These are phyloP conservation scores for Tadarida brasiliensis DNA, from an alignment of 2,797 vertebrate species.

Conservation along the genomic window DNA sequence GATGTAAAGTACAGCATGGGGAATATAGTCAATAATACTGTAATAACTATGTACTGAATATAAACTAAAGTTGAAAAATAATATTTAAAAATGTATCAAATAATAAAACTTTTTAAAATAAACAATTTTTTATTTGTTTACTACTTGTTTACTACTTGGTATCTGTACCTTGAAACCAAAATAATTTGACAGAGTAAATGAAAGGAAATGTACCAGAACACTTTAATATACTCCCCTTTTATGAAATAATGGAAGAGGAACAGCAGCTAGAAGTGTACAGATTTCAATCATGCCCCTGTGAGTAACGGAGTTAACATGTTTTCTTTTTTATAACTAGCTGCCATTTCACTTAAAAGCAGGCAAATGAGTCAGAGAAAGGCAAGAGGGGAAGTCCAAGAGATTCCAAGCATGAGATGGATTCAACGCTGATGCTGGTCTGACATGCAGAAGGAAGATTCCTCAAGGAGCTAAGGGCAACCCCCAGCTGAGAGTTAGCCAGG, in stretches of 20 bases:
- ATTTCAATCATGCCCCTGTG: background rate
- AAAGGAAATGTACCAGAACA: background rate
- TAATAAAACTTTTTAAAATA: background rate
- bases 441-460: background rate
- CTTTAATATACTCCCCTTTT: background rate
- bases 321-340: background rate
- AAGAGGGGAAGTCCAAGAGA: background rate
- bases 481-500: background rate
- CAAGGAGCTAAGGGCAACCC: background rate
- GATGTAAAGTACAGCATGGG: too few species aligned
- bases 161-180: background rate
- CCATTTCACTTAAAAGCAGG: background rate
- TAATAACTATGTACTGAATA: background rate
- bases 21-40: too few species aligned
- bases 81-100: background rate
- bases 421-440: background rate
- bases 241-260: background rate
- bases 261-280: background rate
- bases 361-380: background rate
- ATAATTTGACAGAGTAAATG: background rate
- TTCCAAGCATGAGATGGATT: background rate
- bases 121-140: background rate
- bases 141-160: background rate
- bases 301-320: background rate
- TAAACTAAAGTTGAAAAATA: background rate